A percentile compares a stretch with the other conserved stretches of the same genome.
phyloP scores from a whole-genome alignment of 2,797 vertebrate genomes.

The Crocidura indochinensis region DNA sequence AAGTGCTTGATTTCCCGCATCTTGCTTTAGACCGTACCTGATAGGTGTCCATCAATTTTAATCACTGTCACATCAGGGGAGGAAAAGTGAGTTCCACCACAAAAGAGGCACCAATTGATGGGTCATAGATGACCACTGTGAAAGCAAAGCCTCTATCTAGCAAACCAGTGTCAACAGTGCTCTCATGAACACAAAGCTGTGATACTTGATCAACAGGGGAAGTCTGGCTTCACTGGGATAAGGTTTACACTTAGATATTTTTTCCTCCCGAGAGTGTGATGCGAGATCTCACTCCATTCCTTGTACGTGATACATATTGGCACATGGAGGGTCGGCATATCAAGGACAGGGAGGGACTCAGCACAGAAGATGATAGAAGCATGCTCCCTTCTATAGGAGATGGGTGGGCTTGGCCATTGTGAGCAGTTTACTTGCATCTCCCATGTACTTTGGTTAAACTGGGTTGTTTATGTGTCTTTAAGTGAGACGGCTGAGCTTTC shows the following conservation, averaged over 20 bases:
- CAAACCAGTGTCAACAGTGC: not conserved
- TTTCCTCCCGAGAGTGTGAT: constrained; percentile 13
- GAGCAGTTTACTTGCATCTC: not conserved
- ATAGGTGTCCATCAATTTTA: constrained; percentile 57
- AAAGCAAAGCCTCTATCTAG: not conserved
- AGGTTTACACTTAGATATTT: not conserved
- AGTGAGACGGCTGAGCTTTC: constrained; percentile 65
- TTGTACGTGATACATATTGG: constrained; percentile 45
- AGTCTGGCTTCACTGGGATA: no score
- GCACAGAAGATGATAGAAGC: not conserved
- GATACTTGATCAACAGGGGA: not conserved
- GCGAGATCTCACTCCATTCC: not conserved
- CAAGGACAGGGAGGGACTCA: not conserved
- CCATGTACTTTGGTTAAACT: constrained; percentile 36
- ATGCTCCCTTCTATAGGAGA: not conserved
- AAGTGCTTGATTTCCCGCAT: constrained; percentile 58
- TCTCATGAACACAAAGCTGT: constrained; percentile 42
- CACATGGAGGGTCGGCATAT: not conserved
- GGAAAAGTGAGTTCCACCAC: constrained; percentile 11
- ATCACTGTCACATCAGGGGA: constrained; percentile 63
- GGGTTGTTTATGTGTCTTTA: constrained; percentile 63
- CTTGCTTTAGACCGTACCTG: constrained; percentile 67
- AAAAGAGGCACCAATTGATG: not conserved
- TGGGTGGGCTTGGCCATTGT: not conserved
- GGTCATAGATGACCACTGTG: not conserved